phyloP scores from a whole-genome alignment of 2,888 invertebrate species.

The Augochlorella aurata region DNA sequence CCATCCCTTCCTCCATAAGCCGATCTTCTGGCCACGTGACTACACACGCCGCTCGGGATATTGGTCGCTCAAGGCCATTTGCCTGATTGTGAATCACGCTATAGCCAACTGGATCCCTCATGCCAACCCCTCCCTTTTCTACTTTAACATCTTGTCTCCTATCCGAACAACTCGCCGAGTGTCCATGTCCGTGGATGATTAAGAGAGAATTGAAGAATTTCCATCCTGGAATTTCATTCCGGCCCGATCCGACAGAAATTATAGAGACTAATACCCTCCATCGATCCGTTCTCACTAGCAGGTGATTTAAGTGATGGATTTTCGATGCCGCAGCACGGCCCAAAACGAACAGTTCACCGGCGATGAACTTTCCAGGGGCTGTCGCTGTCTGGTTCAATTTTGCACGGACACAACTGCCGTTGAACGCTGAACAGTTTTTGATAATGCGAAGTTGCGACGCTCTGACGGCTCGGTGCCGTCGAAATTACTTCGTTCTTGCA shows the following conservation, averaged over 20 bases:
- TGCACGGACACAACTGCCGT: background rate
- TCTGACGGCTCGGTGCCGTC: background rate
- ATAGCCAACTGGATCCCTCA: background rate
- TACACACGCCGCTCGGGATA: conserved; percentile 15
- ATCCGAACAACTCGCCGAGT: background rate
- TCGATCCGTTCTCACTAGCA: background rate
- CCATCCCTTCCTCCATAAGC: conserved; percentile 8
- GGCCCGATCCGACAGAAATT: background rate
- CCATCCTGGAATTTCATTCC: conserved; percentile 3
- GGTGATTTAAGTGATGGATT: background rate
- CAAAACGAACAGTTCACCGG: background rate
- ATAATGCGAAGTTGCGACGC: background rate
- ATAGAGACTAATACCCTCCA: background rate
- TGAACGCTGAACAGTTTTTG: background rate
- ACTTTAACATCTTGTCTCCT: background rate
- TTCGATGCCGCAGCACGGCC: background rate
- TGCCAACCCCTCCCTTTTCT: background rate
- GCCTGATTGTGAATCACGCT: conserved; percentile 17
- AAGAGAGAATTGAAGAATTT: conserved; percentile 9
- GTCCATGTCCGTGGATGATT: background rate
- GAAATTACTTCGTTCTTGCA: background rate
- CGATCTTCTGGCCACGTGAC: conserved; percentile 27
- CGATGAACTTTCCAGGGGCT: no score
- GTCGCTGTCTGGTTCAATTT: background rate
- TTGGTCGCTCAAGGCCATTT: conserved; percentile 28